A percentile compares a stretch with the other conserved stretches of the same genome.
Conservation (phyloP, 2,797 vertebrate species). For the Cyprinella venusta region DNA sequence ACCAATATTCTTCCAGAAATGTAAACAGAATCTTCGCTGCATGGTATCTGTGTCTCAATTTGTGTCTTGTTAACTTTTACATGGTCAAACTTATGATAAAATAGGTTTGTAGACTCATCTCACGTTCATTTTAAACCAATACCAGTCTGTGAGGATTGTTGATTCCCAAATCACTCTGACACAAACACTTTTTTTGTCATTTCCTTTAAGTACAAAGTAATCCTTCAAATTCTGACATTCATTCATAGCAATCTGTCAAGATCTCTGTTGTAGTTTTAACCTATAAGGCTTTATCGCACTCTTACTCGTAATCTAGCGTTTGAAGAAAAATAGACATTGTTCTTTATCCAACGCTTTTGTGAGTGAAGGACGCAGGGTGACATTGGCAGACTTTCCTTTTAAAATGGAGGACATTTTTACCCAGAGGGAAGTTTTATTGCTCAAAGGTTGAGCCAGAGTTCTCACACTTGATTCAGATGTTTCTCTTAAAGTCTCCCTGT, state of each 20-base stretch:
- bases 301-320: constrained; percentile 20
- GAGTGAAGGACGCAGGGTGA: constrained; percentile 20
- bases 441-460: background rate
- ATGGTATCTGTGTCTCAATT: no score
- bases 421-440: constrained; percentile 7
- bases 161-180: background rate
- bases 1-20: background rate
- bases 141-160: background rate
- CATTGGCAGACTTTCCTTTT: constrained; percentile 19
- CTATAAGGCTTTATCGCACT: constrained; percentile 15
- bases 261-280: constrained; percentile 18
- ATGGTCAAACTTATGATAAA: background rate
- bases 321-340: constrained; percentile 18
- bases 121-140: background rate
- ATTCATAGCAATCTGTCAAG: constrained; percentile 10
- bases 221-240: constrained; percentile 27
- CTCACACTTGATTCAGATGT: no score
- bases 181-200: constrained; percentile 12
- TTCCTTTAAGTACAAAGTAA: constrained; percentile 34
- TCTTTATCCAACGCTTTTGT: constrained; percentile 20
- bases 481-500: no score
- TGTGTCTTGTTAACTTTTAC: background rate
- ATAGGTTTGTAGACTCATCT: background rate
- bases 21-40: background rate
- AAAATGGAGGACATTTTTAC: background rate